phyloP scores from a whole-genome alignment of 2,888 invertebrate species.

The Conistra vaccinii region DNA sequence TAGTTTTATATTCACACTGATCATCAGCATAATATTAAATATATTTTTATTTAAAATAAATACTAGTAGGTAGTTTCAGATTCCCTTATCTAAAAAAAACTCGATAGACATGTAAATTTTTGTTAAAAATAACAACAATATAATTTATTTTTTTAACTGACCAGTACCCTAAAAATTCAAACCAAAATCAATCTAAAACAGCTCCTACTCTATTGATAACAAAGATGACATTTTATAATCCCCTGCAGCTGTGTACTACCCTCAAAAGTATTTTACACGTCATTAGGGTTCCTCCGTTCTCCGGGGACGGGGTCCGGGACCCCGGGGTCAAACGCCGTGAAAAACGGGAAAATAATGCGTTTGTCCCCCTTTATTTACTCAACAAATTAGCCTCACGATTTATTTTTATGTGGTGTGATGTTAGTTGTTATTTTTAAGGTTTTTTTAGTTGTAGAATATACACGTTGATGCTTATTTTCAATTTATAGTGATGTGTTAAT shows the following conservation, averaged over 20 bases:
- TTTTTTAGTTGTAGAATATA: conserved; percentile 5
- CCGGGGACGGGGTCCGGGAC: conserved; percentile 77
- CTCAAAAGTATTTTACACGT: conserved; percentile 83
- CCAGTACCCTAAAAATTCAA: conserved; percentile 44
- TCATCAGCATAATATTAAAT: too few species aligned
- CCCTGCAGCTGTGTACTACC: conserved; percentile 62
- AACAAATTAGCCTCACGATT: conserved; percentile 64
- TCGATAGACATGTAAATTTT: too few species aligned
- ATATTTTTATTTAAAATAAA: background rate
- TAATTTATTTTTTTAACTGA: conserved; percentile 16
- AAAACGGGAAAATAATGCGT: conserved; percentile 85
- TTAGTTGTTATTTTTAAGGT: conserved; percentile 19
- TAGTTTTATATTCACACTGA: too few species aligned
- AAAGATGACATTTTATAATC: conserved; percentile 64
- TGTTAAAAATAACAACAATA: too few species aligned
- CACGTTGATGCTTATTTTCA: background rate
- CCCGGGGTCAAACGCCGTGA: conserved; percentile 84
- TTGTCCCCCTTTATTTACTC: conserved; percentile 67
- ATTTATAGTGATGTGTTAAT: conserved; percentile 5
- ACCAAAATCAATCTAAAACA: conserved; percentile 53
- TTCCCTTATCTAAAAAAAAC: too few species aligned
- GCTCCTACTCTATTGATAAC: conserved; percentile 47
- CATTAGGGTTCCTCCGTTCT: conserved; percentile 78
- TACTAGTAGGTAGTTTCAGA: too few species aligned
- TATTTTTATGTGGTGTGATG: conserved; percentile 53